Evolutionary conservation across 1,140 invertebrate genomes (phyloP), one percentile per base, ranked within the genome.

Genomic region (Aphelenchoides avenae): DNA sequence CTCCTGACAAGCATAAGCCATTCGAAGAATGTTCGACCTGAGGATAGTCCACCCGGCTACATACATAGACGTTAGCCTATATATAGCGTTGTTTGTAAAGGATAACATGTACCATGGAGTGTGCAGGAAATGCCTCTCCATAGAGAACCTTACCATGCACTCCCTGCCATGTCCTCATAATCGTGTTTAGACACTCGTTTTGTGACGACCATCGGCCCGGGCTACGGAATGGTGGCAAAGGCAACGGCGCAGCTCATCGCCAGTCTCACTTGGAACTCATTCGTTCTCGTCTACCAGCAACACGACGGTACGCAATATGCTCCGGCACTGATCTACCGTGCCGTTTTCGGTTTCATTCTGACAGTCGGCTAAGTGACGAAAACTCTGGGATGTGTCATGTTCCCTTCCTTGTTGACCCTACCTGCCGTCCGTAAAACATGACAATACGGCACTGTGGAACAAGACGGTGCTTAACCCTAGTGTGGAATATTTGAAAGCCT

Each of bases 271-370:
- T 73, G 71, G 71, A 64, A 59, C 31, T 70, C 64, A 2, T 73
- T 73, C 47, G 31, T 77, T 2, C 33, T 73, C 3, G 54, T 74
- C 36, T 73, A 73, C 51, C 57, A 73, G 42, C 36, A 69, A 18
- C 20, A 63, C 5, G 50, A 69, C 44, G 62, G 62, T 68, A 37
- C 26, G 6, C 30, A 11, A 4, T 29, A 15, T 1, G 30, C 3
- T 3, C 2, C 20, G 54, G 27, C n/a, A n/a, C n/a, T n/a, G n/a
- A n/a, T n/a, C n/a, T n/a, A n/a, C n/a, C n/a, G n/a, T n/a, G n/a
- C n/a, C n/a, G n/a, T n/a, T n/a, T n/a, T n/a, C n/a, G n/a, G n/a
- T n/a, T n/a, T n/a, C n/a, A n/a, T n/a, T n/a, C n/a, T n/a, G 2
- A 20, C 2, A 13, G n/a, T 3, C 13, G n/a, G 30, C n/a, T 18